A percentile compares a stretch with the other conserved stretches of the same genome.
Evolutionary conservation across 2,113 vertebrate species (phyloP).

Genomic region (Prochilodus magdalenae): DNA sequence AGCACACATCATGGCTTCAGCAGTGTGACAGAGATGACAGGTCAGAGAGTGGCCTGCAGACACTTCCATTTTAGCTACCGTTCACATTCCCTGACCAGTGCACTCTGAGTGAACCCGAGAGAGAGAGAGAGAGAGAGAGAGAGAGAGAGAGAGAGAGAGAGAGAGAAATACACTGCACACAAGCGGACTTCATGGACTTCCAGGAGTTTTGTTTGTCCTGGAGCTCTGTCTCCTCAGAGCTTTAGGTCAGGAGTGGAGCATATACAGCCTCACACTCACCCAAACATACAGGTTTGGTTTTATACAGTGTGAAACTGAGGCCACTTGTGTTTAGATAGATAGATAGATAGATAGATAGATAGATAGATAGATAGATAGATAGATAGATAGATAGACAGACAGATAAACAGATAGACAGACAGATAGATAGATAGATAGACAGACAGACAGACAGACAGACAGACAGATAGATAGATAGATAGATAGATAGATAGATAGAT

Average conservation of each 20-base stretch:
- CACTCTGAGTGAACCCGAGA: slow-evolving; percentile 87
- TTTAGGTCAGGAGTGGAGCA: neutral
- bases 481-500: too few species aligned
- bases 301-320: too few species aligned
- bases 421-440: too few species aligned
- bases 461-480: too few species aligned
- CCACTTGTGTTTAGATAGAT: too few species aligned
- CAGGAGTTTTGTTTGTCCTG: neutral
- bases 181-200: slow-evolving; percentile 1
- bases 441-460: too few species aligned
- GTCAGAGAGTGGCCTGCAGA: slow-evolving; percentile 88
- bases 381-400: too few species aligned
- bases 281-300: too few species aligned
- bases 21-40: slow-evolving; percentile 86
- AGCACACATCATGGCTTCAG: slow-evolving; percentile 78
- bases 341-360: too few species aligned
- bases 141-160: slow-evolving; percentile 21
- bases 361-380: too few species aligned
- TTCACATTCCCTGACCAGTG: slow-evolving; percentile 83
- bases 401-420: too few species aligned
- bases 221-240: neutral
- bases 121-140: slow-evolving; percentile 46
- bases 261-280: neutral
- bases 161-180: slow-evolving; percentile 11
- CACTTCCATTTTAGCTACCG: slow-evolving; percentile 80